Evolutionary conservation across 2,113 vertebrate species (phyloP), one percentile per base, ranked within the genome.

Genomic region (Psittacula cyanocephala): DNA sequence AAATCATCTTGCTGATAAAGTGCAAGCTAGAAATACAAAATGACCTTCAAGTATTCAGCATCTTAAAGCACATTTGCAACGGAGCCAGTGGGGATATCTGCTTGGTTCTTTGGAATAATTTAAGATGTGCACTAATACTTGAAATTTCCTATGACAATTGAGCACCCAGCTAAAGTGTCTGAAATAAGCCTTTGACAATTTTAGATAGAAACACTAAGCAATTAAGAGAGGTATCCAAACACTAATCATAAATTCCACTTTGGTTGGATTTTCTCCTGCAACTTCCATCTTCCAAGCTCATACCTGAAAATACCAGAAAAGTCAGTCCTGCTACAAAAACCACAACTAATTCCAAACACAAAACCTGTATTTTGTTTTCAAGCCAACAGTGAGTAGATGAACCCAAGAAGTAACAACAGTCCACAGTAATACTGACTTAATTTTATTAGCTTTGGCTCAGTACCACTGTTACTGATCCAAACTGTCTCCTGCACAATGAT

Each of bases 151-250:
- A 18, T 44, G 59, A 95, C 69, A 86, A 78, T 20, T 81, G 28
- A 95, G 60, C 46, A 84, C 23, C 17, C 49, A 62, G 53, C 18
- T 80, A 62, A 77, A 91, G 72, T 20, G 15, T 17, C 46, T 10
- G 17, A 92, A 77, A 88, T 89, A 77, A 94, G 89, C 55, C 60
- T 75, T 88, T 75, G 72, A 81, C 77, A 91, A 86, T 78, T 92
- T 65, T 37, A 92, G 72, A 63, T 75, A 94, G 76, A 92, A 89
- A 74, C 2, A 11, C 46, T 23, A 83, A 69, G 60, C 59, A 86
- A 91, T 69, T 91, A 95, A 75, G 13, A 81, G 49, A 93, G 24
- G n/a, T 49, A 74, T 67, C 22, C 53, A 86, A 92, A 92, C n/a
- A 43, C 55, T 63, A 94, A 70, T 72, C 23, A 78, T 83, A 81